These are phyloP conservation scores for Turritopsis dohrnii DNA, from an alignment of 30 jellyfish, hydroid and myxozoan species.

Conservation along the genomic window DNA sequence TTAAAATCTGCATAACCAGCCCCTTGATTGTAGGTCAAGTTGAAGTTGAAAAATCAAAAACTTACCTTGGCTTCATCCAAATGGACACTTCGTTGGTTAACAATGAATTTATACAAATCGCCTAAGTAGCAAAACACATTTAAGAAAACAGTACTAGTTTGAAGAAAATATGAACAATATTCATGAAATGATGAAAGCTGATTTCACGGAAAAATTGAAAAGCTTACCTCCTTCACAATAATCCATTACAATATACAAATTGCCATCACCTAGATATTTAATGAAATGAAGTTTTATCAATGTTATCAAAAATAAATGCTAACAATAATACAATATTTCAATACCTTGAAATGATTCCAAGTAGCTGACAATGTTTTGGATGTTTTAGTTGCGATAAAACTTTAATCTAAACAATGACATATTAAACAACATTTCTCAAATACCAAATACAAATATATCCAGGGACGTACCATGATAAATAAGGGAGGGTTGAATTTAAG, in stretches of 20 bases:
- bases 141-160: not conserved
- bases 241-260: slow-evolving; percentile 91
- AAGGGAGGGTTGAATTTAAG: no score
- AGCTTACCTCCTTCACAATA: slow-evolving; percentile 92
- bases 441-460: not conserved
- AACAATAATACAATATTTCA: no score
- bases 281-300: not conserved
- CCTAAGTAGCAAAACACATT: slow-evolving; percentile 28
- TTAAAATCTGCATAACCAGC: no score
- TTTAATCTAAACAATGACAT: slow-evolving; percentile 51
- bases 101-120: slow-evolving; percentile 71
- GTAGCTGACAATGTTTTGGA: slow-evolving; percentile 89
- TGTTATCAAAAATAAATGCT: no score
- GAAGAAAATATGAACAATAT: not conserved
- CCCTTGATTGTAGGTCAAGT: no score
- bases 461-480: no score
- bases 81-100: slow-evolving; percentile 67
- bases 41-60: not conserved
- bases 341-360: slow-evolving; percentile 94
- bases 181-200: not conserved
- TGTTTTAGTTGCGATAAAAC: slow-evolving; percentile 88
- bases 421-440: not conserved
- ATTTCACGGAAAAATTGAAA: not conserved
- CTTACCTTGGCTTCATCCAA: slow-evolving; percentile 76
- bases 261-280: slow-evolving; percentile 74